Evolutionary conservation across 1,140 invertebrate species (phyloP), one percentile per base, ranked within the genome.

Genomic region (Augochlora pura): DNA sequence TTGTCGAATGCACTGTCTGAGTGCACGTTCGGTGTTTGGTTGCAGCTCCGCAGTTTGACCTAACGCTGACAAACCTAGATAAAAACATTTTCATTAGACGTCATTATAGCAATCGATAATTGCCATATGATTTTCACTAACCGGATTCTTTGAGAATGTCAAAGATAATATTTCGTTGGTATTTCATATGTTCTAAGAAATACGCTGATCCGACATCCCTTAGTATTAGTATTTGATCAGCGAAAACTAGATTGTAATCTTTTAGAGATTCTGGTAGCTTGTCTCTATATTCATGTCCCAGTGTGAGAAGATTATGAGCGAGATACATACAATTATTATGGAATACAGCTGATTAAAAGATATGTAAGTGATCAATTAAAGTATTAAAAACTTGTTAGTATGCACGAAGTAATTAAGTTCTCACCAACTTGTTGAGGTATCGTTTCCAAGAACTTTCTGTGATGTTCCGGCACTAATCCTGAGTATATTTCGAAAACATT

Each of bases 311-410:
- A 84, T 96, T 95, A 92, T 98, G 96, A 0, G 96, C 95, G 1
- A 99, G 93, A 89, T 96, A 99, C 95, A 97, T 96, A 87, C 97
- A 98, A 91, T 99, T 98, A 92, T 99, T 99, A 91, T 98, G 96
- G 86, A 98, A 97, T 25, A 99, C 86, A n/a, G 97, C 98, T 96
- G 94, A 77, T 67, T n/a, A 65, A 52, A 66, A 73, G 39, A n/a
- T 60, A 52, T 32, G 6, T 1, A 57, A 16, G 14, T 46, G 2
- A 65, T 38, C 66, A 18, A 46, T 66, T 46, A 66, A 16, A 49
- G 12, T 2, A 14, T 23, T 46, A n/a, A 23, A 21, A 9, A 57
- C 18, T n/a, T 57, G 7, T 2, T 42, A 65, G 12, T n/a, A n/a
- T 23, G 3, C 14, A 16, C 10, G 12, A 64, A 54, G 65, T 76